Conservation (phyloP, 2,797 vertebrate genomes). For the Cyclura pinguis region DNA sequence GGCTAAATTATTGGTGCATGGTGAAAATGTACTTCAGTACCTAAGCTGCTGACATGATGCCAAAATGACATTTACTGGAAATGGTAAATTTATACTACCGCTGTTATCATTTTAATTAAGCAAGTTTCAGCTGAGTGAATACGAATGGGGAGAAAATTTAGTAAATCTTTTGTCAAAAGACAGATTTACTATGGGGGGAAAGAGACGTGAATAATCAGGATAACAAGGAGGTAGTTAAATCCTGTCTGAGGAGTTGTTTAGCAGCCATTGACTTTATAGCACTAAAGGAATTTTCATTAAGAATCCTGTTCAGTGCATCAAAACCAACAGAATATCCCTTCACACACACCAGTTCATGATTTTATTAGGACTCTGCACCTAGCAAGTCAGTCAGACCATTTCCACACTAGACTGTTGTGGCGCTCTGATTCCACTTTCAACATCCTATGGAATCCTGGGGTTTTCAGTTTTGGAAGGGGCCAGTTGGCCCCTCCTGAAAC, state of each 20-base stretch:
- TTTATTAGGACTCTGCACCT: slow-evolving; percentile 26
- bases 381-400: not conserved
- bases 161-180: slow-evolving; percentile 38
- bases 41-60: not conserved
- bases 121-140: slow-evolving; percentile 41
- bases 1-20: slow-evolving; percentile 9
- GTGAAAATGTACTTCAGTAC: slow-evolving; percentile 5
- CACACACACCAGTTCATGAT: not conserved
- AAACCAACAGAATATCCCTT: slow-evolving; percentile 20
- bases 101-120: slow-evolving; percentile 41
- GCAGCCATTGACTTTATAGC: slow-evolving; percentile 7
- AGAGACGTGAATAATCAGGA: slow-evolving; percentile 34
- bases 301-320: slow-evolving; percentile 25
- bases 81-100: not conserved
- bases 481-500: too few relatives aligned
- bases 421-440: too few relatives aligned
- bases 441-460: too few relatives aligned
- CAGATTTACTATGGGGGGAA: slow-evolving; percentile 23
- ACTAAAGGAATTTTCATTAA: slow-evolving; percentile 30
- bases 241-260: slow-evolving; percentile 29
- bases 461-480: too few relatives aligned
- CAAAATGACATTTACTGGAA: slow-evolving; percentile 23
- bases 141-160: slow-evolving; percentile 46
- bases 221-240: slow-evolving; percentile 32
- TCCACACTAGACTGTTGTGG: too few relatives aligned